These are phyloP conservation scores for Austrofundulus limnaeus DNA, from an alignment of 2,113 vertebrate genomes.

Conservation along the genomic window DNA sequence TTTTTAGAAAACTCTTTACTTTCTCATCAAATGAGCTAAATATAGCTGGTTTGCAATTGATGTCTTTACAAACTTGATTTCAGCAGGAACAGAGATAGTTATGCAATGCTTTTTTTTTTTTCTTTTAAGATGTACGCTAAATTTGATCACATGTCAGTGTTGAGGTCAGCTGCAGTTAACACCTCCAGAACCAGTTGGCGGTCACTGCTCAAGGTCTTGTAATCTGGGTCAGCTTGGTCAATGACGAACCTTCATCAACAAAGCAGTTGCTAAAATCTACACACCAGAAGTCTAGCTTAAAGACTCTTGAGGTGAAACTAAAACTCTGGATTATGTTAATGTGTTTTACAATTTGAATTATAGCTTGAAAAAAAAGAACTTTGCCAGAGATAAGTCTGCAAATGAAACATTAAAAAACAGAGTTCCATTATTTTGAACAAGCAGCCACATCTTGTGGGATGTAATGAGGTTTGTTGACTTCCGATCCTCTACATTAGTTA, in stretches of 20 bases:
- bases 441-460: too few species aligned
- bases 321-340: too few species aligned
- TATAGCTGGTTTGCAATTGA: not conserved
- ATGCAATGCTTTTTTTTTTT: not conserved
- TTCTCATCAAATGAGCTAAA: not conserved
- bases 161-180: not conserved
- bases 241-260: too few species aligned
- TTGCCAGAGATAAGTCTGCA: too few species aligned
- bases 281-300: slow-evolving; percentile 1
- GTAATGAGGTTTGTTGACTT: too few species aligned
- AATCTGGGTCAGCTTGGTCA: slow-evolving; percentile 2
- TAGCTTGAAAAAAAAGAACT: too few species aligned
- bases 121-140: not conserved
- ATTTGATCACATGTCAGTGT: not conserved
- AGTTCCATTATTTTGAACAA: too few species aligned
- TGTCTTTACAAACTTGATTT: not conserved
- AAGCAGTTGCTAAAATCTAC: too few species aligned
- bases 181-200: not conserved
- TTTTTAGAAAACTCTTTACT: not conserved
- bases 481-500: too few species aligned
- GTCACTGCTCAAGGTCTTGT: slow-evolving; percentile 3
- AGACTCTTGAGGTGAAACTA: not conserved
- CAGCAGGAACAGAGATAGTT: not conserved
- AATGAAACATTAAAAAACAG: too few species aligned
- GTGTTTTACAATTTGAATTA: too few species aligned